phyloP scores from a whole-genome alignment of 2,113 vertebrate genomes.

The Pao palembangensis region DNA sequence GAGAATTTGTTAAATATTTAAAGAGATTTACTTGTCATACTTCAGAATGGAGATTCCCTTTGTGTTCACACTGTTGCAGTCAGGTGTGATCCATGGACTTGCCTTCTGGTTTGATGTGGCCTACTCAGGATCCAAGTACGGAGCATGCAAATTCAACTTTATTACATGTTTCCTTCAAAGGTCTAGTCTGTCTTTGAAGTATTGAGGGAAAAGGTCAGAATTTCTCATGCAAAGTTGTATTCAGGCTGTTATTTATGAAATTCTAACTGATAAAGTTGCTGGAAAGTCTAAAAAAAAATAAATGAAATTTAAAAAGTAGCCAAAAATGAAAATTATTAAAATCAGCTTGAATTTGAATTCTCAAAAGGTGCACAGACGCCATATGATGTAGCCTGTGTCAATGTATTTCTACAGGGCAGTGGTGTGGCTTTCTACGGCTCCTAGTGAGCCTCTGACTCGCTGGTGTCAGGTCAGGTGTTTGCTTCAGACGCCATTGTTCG shows the following conservation, averaged over 20 bases:
- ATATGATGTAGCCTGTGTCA: no score
- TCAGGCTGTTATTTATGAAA: no score
- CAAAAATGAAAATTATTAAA: no score
- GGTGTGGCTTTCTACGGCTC: constrained; percentile 81
- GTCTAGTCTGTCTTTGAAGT: no score
- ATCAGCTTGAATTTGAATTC: no score
- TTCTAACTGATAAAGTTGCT: no score
- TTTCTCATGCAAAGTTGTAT: no score
- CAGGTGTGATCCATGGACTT: constrained; percentile 79
- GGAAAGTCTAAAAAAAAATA: no score
- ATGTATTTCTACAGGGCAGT: constrained; percentile 58
- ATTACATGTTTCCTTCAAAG: no score
- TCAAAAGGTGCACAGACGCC: no score
- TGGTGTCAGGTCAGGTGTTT: constrained; percentile 82
- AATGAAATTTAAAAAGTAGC: no score
- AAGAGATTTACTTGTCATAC: neutral
- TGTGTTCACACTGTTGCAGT: constrained; percentile 76
- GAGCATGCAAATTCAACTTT: neutral
- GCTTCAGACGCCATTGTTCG: constrained; percentile 79
- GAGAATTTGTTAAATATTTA: neutral
- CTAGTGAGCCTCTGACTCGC: constrained; percentile 78
- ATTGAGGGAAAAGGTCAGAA: no score
- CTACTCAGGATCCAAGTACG: constrained; percentile 78
- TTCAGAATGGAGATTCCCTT: constrained; percentile 81
- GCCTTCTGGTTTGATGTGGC: constrained; percentile 84